phyloP scores from a whole-genome alignment of 2,113 vertebrate genomes.

The Neogale vison region DNA sequence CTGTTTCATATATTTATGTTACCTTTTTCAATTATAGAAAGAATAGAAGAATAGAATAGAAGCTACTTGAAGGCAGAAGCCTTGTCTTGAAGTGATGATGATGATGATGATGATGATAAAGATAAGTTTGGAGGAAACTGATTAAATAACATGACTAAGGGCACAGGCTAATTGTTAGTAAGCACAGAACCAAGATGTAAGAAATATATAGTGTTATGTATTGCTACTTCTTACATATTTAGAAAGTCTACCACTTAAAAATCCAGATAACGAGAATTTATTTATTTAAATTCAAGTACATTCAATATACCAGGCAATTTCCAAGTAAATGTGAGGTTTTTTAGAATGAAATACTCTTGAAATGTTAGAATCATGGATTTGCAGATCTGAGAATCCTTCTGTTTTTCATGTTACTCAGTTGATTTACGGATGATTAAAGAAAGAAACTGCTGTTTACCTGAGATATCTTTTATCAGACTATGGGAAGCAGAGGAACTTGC shows the following conservation, averaged over 20 bases:
- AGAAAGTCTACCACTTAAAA: background rate
- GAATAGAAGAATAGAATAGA: background rate
- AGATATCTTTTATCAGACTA: background rate
- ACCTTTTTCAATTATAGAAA: background rate
- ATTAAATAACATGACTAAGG: background rate
- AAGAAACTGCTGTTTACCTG: background rate
- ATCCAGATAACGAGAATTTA: background rate
- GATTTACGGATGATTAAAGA: background rate
- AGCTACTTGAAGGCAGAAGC: background rate
- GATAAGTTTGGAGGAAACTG: background rate
- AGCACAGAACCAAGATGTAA: background rate
- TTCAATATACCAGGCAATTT: background rate
- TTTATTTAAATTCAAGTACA: background rate
- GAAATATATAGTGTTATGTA: background rate
- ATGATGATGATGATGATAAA: background rate
- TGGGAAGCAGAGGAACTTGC: background rate
- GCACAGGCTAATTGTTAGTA: background rate
- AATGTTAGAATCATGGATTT: background rate
- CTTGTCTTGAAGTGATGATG: background rate
- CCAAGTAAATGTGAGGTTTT: background rate
- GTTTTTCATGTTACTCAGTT: background rate
- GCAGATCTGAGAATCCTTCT: background rate
- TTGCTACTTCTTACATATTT: background rate
- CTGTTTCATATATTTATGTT: background rate
- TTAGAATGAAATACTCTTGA: conserved; percentile 16